phyloP scores from a whole-genome alignment of 2,888 invertebrate species.

The Molanna angustata region DNA sequence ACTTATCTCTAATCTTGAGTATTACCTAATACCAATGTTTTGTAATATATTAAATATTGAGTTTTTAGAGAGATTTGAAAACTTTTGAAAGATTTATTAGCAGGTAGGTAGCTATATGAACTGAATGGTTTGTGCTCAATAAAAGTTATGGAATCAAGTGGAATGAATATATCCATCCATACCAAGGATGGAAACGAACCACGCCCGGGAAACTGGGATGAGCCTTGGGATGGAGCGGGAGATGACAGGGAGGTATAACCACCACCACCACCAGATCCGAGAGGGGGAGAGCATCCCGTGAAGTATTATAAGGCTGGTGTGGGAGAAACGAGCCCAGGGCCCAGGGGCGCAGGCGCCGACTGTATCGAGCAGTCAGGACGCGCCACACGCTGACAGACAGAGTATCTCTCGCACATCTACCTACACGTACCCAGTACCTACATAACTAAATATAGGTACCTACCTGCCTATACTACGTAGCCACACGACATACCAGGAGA shows the following conservation, averaged over 20 bases:
- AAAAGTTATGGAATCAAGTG: too few relatives aligned
- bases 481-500: background rate
- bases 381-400: conserved; percentile 23
- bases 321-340: conserved; percentile 5
- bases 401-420: conserved; percentile 14
- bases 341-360: conserved; percentile 26
- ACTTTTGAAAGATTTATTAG: too few relatives aligned
- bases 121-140: too few relatives aligned
- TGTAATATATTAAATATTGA: too few relatives aligned
- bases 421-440: background rate
- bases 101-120: too few relatives aligned
- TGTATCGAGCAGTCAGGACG: conserved; percentile 31
- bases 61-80: too few relatives aligned
- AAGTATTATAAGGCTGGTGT: conserved; percentile 1
- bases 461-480: background rate
- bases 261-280: too few relatives aligned
- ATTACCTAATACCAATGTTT: too few relatives aligned
- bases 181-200: too few relatives aligned
- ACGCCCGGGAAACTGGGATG: conserved; percentile 18
- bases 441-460: background rate
- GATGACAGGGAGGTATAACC: background rate
- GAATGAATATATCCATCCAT: too few relatives aligned
- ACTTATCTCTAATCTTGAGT: too few relatives aligned
- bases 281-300: background rate
- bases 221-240: conserved; percentile 1